These are phyloP conservation scores for Salticus scenicus DNA, from an alignment of 2,888 invertebrate genomes.

Conservation along the genomic window DNA sequence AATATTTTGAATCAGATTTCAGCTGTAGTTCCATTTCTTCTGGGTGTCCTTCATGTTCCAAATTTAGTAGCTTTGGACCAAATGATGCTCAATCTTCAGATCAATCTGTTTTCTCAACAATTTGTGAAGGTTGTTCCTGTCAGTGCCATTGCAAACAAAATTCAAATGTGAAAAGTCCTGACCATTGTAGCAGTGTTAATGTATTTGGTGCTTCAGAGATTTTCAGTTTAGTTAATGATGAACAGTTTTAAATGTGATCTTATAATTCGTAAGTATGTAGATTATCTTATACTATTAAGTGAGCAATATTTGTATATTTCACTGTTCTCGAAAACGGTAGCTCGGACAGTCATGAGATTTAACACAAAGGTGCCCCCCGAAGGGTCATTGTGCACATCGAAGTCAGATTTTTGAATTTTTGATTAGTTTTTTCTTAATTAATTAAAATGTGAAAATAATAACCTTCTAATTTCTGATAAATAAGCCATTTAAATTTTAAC, in stretches of 20 bases:
- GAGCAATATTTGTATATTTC: no score
- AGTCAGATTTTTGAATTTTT: no score
- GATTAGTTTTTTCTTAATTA: no score
- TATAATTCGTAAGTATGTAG: slow-evolving; percentile 1
- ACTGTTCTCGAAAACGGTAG: no score
- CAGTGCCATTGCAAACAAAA: slow-evolving; percentile 32
- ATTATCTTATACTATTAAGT: no score
- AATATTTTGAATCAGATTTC: slow-evolving; percentile 5
- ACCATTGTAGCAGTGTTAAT: not conserved
- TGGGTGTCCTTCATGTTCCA: not conserved
- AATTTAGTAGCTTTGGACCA: not conserved
- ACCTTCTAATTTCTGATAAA: no score
- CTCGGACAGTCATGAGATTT: no score
- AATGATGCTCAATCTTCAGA: not conserved
- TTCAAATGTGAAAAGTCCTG: slow-evolving; percentile 3
- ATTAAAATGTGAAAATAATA: no score
- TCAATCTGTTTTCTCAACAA: not conserved
- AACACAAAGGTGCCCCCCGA: no score
- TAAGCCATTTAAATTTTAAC: no score
- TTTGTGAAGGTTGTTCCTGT: slow-evolving; percentile 27
- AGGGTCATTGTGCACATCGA: no score
- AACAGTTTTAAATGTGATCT: not conserved
- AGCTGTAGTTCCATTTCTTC: not conserved
- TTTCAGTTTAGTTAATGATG: not conserved
- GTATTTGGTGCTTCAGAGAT: not conserved